A percentile compares a stretch with the other conserved stretches of the same genome.
Evolutionary conservation across 2,888 invertebrate genomes (phyloP).

Genomic region (Trachelus stipa): DNA sequence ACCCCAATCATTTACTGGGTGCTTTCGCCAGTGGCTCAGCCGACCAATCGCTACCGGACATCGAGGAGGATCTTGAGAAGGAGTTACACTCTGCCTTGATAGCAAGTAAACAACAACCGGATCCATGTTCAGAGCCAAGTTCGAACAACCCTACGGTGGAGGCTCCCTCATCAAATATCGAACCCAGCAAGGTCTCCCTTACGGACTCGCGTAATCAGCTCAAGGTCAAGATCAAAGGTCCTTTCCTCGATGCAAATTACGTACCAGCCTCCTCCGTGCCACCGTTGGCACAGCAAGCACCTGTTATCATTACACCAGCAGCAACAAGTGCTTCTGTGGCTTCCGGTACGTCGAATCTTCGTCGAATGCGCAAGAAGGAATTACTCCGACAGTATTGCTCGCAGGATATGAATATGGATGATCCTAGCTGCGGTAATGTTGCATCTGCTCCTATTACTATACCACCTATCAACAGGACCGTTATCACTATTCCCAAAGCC

Average conservation of each 20-base stretch:
- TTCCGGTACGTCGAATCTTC: constrained; percentile 79
- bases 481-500: constrained; percentile 88
- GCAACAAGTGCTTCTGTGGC: constrained; percentile 68
- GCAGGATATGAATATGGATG: constrained; percentile 85
- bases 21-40: constrained; percentile 77
- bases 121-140: constrained; percentile 39
- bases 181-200: constrained; percentile 76
- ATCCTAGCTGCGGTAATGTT: constrained; percentile 72
- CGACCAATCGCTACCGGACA: constrained; percentile 78
- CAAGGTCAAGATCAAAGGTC: constrained; percentile 92
- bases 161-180: constrained; percentile 65
- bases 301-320: constrained; percentile 59
- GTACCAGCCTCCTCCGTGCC: constrained; percentile 71
- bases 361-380: constrained; percentile 92
- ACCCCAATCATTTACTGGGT: constrained; percentile 74
- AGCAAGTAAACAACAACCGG: constrained; percentile 64
- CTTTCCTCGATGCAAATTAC: constrained; percentile 82
- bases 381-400: constrained; percentile 86
- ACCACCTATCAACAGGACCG: constrained; percentile 75
- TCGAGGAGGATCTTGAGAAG: constrained; percentile 84
- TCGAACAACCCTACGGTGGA: constrained; percentile 38
- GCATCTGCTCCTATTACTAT: constrained; percentile 72
- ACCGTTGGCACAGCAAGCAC: constrained; percentile 70
- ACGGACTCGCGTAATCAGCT: constrained; percentile 87
- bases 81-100: constrained; percentile 78